Percentiles rank a stretch among this genome's conserved stretches.
phyloP scores from a whole-genome alignment of 2,888 invertebrate species.

The Anodontia alba region DNA sequence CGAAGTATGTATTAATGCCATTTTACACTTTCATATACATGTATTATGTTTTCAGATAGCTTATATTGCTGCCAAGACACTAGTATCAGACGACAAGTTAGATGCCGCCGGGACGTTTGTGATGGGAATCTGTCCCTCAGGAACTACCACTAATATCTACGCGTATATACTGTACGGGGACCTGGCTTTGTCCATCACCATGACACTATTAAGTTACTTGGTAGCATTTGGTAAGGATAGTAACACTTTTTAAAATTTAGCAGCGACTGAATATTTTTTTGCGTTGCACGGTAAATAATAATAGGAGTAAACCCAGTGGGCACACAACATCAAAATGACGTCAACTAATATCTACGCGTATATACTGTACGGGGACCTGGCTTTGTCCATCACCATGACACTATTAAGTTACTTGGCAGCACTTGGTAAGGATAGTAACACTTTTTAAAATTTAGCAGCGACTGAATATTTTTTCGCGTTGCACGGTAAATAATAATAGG shows the following conservation, averaged over 20 bases:
- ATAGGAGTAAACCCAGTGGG: no score
- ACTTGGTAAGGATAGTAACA: background rate
- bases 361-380: conserved; percentile 38
- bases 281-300: no score
- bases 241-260: no score
- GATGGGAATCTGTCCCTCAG: conserved; percentile 40
- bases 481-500: no score
- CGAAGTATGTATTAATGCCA: no score
- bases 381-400: conserved; percentile 46
- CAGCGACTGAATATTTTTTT: no score
- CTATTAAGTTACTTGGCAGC: conserved; percentile 29
- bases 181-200: conserved; percentile 40
- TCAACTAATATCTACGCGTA: conserved; percentile 45
- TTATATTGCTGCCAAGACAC: conserved; percentile 28
- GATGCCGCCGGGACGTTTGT: conserved; percentile 39
- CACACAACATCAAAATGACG: no score
- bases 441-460: no score
- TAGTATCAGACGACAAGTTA: conserved; percentile 15
- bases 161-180: conserved; percentile 41
- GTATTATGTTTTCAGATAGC: conserved; percentile 40
- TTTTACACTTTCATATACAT: no score
- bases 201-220: conserved; percentile 40
- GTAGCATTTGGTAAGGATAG: background rate
- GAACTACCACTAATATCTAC: conserved; percentile 46
- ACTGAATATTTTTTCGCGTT: no score